phyloP scores from a whole-genome alignment of 2,797 vertebrate genomes.

The Pseudochromis fuscus region DNA sequence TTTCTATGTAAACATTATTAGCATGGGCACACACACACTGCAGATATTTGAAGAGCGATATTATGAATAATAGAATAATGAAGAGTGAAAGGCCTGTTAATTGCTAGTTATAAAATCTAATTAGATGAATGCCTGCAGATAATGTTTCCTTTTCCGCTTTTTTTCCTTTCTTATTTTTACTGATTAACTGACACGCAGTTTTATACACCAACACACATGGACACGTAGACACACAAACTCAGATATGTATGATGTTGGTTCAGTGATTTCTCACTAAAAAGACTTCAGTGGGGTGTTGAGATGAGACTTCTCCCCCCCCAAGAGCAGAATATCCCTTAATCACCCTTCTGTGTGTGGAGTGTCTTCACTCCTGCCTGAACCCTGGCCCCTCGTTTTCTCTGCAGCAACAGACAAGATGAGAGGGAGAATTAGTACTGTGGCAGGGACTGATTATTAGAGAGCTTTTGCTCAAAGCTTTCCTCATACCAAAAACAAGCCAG shows the following conservation, averaged over 20 bases:
- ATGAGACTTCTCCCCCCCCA: slow-evolving; percentile 10
- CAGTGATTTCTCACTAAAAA: slow-evolving; percentile 23
- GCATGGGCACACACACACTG: slow-evolving; percentile 12
- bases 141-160: background rate
- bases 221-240: background rate
- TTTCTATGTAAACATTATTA: slow-evolving; percentile 22
- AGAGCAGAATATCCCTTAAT: slow-evolving; percentile 63
- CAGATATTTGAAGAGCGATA: slow-evolving; percentile 36
- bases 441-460: slow-evolving; percentile 58
- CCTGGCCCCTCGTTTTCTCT: slow-evolving; percentile 51
- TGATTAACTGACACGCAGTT: slow-evolving; percentile 4
- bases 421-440: slow-evolving; percentile 58
- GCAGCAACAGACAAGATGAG: slow-evolving; percentile 61
- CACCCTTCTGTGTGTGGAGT: slow-evolving; percentile 50
- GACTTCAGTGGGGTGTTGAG: slow-evolving; percentile 22
- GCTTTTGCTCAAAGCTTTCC: slow-evolving; percentile 51
- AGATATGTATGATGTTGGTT: slow-evolving; percentile 3
- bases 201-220: background rate
- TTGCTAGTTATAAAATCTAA: slow-evolving; percentile 11
- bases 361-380: slow-evolving; percentile 62
- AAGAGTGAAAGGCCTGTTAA: slow-evolving; percentile 26
- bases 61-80: slow-evolving; percentile 47
- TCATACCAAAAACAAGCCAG: slow-evolving; percentile 50
- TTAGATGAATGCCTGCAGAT: slow-evolving; percentile 29
- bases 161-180: background rate